phyloP scores from a whole-genome alignment of 2,797 vertebrate genomes.

The Acridotheres tristis region DNA sequence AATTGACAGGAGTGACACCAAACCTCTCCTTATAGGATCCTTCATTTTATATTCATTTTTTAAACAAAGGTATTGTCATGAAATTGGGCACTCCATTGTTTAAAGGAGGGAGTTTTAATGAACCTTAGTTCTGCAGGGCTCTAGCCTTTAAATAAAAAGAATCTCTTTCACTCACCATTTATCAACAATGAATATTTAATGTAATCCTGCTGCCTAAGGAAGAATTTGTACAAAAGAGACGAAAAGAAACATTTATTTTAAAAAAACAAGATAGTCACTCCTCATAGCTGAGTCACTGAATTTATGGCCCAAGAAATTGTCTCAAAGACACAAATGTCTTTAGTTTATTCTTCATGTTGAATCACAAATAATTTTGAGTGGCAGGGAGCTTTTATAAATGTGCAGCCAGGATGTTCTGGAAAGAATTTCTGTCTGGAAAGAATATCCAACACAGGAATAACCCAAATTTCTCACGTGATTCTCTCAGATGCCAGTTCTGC shows the following conservation, averaged over 20 bases:
- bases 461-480: neutral
- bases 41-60: neutral
- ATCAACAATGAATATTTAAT: neutral
- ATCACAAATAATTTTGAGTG: neutral
- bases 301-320: neutral
- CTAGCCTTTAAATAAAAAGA: neutral
- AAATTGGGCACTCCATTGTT: neutral
- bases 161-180: neutral
- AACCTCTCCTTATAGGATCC: neutral
- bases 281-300: constrained; percentile 17
- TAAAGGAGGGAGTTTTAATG: neutral
- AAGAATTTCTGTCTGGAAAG: neutral
- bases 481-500: neutral
- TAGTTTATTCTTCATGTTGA: neutral
- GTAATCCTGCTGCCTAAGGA: neutral
- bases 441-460: neutral
- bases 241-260: neutral
- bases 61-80: neutral
- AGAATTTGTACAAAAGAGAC: neutral
- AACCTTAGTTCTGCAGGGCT: neutral
- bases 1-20: neutral
- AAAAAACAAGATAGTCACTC: neutral
- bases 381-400: neutral
- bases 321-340: neutral
- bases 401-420: neutral